Base-by-base conservation (phyloP, 2,797 vertebrate species). In the Pseudochirops cupreus region DNA sequence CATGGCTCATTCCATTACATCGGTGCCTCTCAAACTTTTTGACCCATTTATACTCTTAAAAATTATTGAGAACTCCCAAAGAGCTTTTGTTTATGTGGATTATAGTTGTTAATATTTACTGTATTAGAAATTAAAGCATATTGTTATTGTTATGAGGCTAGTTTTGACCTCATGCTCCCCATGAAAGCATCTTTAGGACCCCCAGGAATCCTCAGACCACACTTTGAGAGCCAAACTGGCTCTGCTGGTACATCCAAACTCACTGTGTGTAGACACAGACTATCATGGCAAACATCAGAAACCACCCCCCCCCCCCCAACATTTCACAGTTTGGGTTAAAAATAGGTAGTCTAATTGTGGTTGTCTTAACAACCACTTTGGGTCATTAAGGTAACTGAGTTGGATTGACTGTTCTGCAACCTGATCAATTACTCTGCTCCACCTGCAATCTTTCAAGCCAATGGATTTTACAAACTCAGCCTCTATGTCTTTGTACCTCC, bases 281-380 rank as follows among this genome's bases (percentile, higher is more conserved):
- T 13, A 33, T 82, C 12, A 46, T 1, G 92, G 93, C 92, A 31
- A 50, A 3, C 1, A 46, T 46, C 46, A 46, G 46, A 46, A 46
- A 46, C 1, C 46, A 46, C 1, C 46, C 2, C 46, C 46, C 11
- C 13, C 54, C 52, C 52, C 53, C 11, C 13, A 12, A 56, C 13
- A 92, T 54, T 87, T 16, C 11, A 82, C 74, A 82, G 74, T 82
- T 82, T 46, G 39, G 74, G 39, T 82, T 82, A 82, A 46, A 93
- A 91, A 52, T 24, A 91, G 92, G 53, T 39, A 91, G 18, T 53
- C 91, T 46, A 91, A n/a, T 52, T 50, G 33, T 82, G 62, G 94
- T 55, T 91, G 59, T 94, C 90, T 95, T 94, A 93, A 95, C 94
- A 91, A 93, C 94, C 58, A 55, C n/a, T 93, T 91, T 93, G 74